Evolutionary conservation across 2,888 invertebrate species (phyloP).

Genomic region (Drosophila pegasa): DNA sequence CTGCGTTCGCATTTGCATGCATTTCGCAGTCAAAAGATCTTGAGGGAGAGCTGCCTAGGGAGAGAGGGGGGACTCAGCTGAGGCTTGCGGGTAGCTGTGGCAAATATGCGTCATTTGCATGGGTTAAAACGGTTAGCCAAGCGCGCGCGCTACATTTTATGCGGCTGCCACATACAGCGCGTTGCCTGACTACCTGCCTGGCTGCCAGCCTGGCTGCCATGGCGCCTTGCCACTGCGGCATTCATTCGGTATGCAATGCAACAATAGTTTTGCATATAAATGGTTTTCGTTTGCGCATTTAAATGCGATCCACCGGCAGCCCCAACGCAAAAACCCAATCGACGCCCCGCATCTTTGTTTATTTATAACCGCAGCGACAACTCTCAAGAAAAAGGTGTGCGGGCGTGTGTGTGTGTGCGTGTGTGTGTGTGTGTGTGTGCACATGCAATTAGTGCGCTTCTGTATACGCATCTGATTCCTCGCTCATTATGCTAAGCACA

Average conservation of each 20-base stretch:
- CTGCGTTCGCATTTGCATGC: constrained; percentile 76
- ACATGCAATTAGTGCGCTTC: constrained; percentile 64
- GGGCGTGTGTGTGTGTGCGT: constrained; percentile 13
- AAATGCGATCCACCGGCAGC: constrained; percentile 71
- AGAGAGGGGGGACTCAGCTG: not conserved
- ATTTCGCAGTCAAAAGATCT: constrained; percentile 76
- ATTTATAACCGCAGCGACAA: constrained; percentile 54
- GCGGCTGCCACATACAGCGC: constrained; percentile 32
- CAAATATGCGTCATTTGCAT: constrained; percentile 82
- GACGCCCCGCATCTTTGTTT: constrained; percentile 69
- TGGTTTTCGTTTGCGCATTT: constrained; percentile 82
- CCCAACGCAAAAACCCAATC: constrained; percentile 52
- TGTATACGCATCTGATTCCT: constrained; percentile 58
- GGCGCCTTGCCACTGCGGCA: constrained; percentile 57
- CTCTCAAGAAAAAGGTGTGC: constrained; percentile 46
- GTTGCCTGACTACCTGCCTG: constrained; percentile 22
- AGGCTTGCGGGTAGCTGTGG: constrained; percentile 22
- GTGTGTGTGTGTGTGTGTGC: constrained; percentile 14
- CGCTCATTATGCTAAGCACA: constrained; percentile 64
- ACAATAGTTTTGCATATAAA: constrained; percentile 84
- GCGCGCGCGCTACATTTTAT: constrained; percentile 55
- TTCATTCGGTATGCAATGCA: constrained; percentile 80
- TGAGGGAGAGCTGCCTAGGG: constrained; percentile 1
- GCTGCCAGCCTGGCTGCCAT: constrained; percentile 9
- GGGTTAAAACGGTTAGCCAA: constrained; percentile 74